Evolutionary conservation across 2,888 invertebrate genomes (phyloP).

Genomic region (Alviniconcha strummeri): DNA sequence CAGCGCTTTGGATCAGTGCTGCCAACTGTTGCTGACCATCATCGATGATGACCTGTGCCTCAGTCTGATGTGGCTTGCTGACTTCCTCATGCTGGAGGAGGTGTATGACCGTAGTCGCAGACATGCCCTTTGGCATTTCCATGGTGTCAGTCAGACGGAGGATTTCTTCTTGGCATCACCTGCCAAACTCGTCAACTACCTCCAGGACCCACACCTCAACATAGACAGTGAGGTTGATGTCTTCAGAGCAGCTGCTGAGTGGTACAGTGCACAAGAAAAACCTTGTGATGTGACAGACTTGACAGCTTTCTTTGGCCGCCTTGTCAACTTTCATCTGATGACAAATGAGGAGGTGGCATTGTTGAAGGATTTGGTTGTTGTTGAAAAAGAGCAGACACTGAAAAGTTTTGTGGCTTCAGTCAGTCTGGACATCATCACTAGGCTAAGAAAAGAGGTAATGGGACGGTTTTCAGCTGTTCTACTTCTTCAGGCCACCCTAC

Average conservation of each 20-base stretch:
- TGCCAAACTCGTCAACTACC: slow-evolving; percentile 15
- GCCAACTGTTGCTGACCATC: neutral
- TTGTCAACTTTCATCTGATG: slow-evolving; percentile 28
- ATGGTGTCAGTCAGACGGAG: slow-evolving; percentile 14
- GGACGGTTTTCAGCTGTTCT: neutral
- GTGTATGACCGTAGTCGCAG: slow-evolving; percentile 15
- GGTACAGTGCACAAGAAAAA: slow-evolving; percentile 9
- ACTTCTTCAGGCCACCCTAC: neutral
- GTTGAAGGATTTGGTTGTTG: slow-evolving; percentile 13
- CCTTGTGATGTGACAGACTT: slow-evolving; percentile 20
- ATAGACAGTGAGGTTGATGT: slow-evolving; percentile 25
- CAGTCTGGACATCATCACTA: neutral
- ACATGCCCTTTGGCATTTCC: slow-evolving; percentile 29
- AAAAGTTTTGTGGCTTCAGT: slow-evolving; percentile 18
- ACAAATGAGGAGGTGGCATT: slow-evolving; percentile 6
- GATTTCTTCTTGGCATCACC: slow-evolving; percentile 9
- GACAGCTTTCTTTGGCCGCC: neutral
- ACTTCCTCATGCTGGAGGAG: slow-evolving; percentile 7
- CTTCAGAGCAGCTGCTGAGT: slow-evolving; percentile 22
- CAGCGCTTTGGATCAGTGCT: slow-evolving; percentile 5
- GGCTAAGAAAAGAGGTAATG: neutral
- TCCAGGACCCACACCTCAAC: slow-evolving; percentile 27
- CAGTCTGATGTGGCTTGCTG: slow-evolving; percentile 14
- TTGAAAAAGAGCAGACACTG: neutral
- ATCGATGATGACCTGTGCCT: slow-evolving; percentile 30